Base-by-base conservation (phyloP, 2,888 invertebrate genomes). In the Achlya flavicornis region DNA sequence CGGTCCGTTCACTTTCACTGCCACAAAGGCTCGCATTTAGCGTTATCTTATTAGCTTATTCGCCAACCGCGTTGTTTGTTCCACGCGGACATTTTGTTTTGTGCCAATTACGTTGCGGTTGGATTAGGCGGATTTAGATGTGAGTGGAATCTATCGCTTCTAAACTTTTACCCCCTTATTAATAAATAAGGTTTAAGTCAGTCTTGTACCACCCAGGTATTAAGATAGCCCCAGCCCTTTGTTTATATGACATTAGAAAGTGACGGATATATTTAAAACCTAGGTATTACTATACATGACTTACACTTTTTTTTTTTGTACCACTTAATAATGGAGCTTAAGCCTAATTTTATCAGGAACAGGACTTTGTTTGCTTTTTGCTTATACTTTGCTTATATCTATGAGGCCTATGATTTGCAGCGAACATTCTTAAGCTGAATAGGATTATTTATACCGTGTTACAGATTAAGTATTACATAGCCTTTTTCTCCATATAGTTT, bases 1-100 rank as follows among this genome's bases (percentile, higher is more conserved):
- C 76, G 64, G 73, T 71, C 79, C 85, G 78, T 80, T 85, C 86
- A 85, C 88, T 88, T 89, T 88, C 88, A 87, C 87, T 85, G 73
- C 76, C 69, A 82, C 81, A 83, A 80, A 82, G 76, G 75, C 75
- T 64, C 71, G 78, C 67, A 66, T 78, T 83, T 82, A 78, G 77
- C 75, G 73, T 79, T 86, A 81, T 84, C 82, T 84, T 83, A 82
- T 80, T 84, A 83, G 78, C 76, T 67, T 68, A 58, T 72, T 78
- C 77, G 76, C 71, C 57, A 67, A 63, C 65, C 67, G 65, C 76
- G 75, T 80, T 78, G 79, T 77, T 77, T 79, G 73, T 73, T 10
- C 53, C 53, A 19, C 19, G 53, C 53, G 53, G 73, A 77, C 70
- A 72, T 78, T 76, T 72, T 74, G 72, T 78, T 80, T 75, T 73